Conservation (phyloP, 2,797 vertebrate genomes). For the Adelosebastes latens region DNA sequence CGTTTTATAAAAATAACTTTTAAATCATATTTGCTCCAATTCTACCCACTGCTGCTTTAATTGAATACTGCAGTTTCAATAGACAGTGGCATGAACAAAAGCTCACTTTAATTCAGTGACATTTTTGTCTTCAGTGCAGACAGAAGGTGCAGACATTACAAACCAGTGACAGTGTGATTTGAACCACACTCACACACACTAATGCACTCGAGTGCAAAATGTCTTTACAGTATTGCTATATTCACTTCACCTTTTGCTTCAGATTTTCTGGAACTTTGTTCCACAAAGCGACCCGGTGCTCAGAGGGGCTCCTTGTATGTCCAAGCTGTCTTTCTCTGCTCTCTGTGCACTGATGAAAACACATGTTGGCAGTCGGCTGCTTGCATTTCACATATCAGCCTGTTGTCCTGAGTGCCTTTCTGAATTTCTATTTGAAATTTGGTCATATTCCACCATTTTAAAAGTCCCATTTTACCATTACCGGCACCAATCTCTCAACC, state of each 20-base stretch:
- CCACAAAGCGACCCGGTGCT: conserved; percentile 35
- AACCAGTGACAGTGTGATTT: conserved; percentile 64
- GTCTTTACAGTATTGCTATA: conserved; percentile 84
- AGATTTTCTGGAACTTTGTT: conserved; percentile 43
- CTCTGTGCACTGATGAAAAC: conserved; percentile 48
- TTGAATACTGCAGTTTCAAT: conserved; percentile 1
- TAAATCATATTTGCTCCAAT: no score
- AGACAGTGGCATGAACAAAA: conserved; percentile 47
- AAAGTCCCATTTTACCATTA: conserved; percentile 58
- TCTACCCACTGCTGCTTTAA: neutral
- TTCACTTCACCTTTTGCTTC: conserved; percentile 56
- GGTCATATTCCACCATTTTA: conserved; percentile 73
- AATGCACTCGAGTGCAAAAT: conserved; percentile 69
- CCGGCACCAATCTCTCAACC: conserved; percentile 50
- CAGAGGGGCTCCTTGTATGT: conserved; percentile 37
- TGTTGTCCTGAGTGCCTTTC: conserved; percentile 74
- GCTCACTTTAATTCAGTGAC: conserved; percentile 75
- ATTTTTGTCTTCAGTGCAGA: conserved; percentile 78
- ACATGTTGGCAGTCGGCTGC: conserved; percentile 46
- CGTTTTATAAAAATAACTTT: no score
- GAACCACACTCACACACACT: conserved; percentile 57
- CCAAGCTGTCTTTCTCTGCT: conserved; percentile 24
- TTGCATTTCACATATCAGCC: conserved; percentile 54
- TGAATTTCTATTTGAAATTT: conserved; percentile 72
- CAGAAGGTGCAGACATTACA: conserved; percentile 75